Base-by-base conservation (phyloP, 2,113 vertebrate genomes). In the Takifugu flavidus region DNA sequence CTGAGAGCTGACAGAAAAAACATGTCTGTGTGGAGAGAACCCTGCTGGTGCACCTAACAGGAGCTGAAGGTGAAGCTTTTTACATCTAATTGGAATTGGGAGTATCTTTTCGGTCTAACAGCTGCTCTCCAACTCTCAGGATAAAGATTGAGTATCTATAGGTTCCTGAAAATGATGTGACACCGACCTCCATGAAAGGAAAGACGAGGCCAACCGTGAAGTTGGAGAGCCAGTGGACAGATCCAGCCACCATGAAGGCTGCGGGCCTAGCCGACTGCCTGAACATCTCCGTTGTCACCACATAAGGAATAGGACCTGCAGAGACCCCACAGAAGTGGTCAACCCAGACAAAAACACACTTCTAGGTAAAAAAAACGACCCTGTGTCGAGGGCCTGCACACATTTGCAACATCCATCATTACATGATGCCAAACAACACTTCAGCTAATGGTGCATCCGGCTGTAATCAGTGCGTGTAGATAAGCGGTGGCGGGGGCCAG, bases 251-350 rank as follows among this genome's bases (percentile, higher is more conserved):
- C 95, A 96, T 97, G 90, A 92, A 99, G 0, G 96, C 96, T 0
- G 95, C 86, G 0, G 96, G 90, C 11, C 96, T 88, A n/a, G 96
- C 95, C 0, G 94, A 92, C 87, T 99, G 96, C 62, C 95, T 89
- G 89, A 98, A 99, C 90, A 96, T 93, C 89, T 98, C 95, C 0
- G 93, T 95, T 77, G 94, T 93, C 54, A 96, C 77, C 81, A 98
- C 91, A 0, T 83, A 87, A 0, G 95, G 95, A 65, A 99, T 93
- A 0, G 95, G 89, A 74, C 96, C 96, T 98, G 73, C 28, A 62
- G 49, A 62, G 28, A 29, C n/a, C 27, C 4, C 57, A 59, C 26
- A 20, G 59, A 62, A 13, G 34, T 6, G 13, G 20, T 80, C 31
- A 65, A 65, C 11, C 52, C 43, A 62, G 50, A 67, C 28, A 46